These are phyloP conservation scores for Phengaris arion DNA, from an alignment of 2,888 invertebrate species.

Conservation along the genomic window DNA sequence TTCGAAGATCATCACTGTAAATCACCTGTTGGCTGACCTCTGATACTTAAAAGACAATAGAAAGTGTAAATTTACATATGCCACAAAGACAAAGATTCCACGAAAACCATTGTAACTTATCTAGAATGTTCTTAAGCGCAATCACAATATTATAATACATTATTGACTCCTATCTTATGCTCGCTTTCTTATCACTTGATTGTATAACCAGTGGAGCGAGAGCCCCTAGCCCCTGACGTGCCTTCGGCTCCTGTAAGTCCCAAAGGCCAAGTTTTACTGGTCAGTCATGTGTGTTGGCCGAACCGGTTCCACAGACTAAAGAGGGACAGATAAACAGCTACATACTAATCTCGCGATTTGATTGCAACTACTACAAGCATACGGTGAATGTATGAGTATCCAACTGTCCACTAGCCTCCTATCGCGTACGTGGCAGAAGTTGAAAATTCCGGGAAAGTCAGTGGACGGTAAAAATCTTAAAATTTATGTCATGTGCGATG, in stretches of 20 bases:
- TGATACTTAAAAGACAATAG: background rate
- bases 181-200: slow-evolving; percentile 70
- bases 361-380: too few relatives aligned
- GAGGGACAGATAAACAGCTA: slow-evolving; percentile 48
- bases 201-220: slow-evolving; percentile 57
- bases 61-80: background rate
- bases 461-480: too few relatives aligned
- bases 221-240: slow-evolving; percentile 52
- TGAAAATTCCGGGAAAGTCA: too few relatives aligned
- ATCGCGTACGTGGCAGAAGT: background rate
- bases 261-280: slow-evolving; percentile 70
- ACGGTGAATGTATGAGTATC: slow-evolving; percentile 61
- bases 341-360: too few relatives aligned
- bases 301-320: slow-evolving; percentile 74
- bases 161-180: slow-evolving; percentile 48
- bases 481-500: too few relatives aligned
- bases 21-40: too few relatives aligned
- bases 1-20: too few relatives aligned
- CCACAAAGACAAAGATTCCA: background rate
- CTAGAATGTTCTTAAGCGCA: slow-evolving; percentile 37
- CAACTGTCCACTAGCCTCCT: slow-evolving; percentile 45
- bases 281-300: slow-evolving; percentile 67
- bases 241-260: slow-evolving; percentile 59
- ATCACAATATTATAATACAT: slow-evolving; percentile 43
- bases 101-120: slow-evolving; percentile 27